Evolutionary conservation across 2,888 invertebrate genomes (phyloP).

Genomic region (Monopis laevigella): DNA sequence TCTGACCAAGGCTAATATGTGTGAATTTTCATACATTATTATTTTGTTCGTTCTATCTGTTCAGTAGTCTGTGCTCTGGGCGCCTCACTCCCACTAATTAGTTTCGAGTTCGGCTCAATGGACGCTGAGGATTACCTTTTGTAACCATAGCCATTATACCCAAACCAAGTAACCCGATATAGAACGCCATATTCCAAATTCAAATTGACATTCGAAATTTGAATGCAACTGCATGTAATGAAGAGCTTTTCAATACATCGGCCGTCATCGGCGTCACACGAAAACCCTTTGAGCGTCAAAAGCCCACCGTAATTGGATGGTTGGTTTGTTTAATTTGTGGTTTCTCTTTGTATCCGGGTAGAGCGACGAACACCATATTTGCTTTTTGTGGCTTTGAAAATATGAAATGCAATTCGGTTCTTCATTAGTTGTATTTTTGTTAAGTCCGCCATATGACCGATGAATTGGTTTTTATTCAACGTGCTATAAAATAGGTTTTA

Average conservation of each 20-base stretch:
- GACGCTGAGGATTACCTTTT: conserved; percentile 14
- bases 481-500: too few relatives aligned
- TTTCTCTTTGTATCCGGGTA: too few relatives aligned
- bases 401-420: conserved; percentile 1
- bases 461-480: too few relatives aligned
- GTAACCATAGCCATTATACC: background rate
- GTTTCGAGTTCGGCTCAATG: conserved; percentile 25
- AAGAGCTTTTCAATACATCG: background rate
- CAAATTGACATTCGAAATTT: conserved; percentile 1
- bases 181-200: background rate
- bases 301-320: conserved; percentile 1
- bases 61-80: too few relatives aligned
- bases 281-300: background rate
- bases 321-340: conserved; percentile 6
- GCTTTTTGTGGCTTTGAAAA: conserved; percentile 3
- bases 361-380: too few relatives aligned
- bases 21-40: too few relatives aligned
- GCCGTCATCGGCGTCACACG: too few relatives aligned
- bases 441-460: too few relatives aligned
- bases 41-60: too few relatives aligned
- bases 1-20: too few relatives aligned
- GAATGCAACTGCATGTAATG: conserved; percentile 1
- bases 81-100: conserved; percentile 31
- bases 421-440: background rate
- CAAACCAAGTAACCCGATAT: background rate